Evolutionary conservation across 2,113 vertebrate genomes (phyloP), one percentile per base, ranked within the genome.

Genomic region (Jaculus jaculus): DNA sequence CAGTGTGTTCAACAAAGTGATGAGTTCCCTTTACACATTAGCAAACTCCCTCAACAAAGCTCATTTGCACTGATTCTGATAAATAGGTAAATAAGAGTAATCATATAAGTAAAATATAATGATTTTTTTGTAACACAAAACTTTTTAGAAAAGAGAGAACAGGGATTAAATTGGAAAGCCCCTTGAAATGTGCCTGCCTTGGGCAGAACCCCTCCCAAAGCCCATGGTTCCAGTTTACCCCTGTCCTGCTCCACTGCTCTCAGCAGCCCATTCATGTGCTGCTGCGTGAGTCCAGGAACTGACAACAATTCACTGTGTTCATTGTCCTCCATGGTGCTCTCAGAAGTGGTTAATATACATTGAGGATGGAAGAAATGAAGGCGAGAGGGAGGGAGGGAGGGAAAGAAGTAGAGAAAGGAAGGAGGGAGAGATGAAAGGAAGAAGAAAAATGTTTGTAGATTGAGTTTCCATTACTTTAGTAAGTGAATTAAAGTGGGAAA

Each of bases 221-320:
- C 39, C 42, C 1, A 1, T 5, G 1, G 17, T 24, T 54, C 74
- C 82, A 28, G 47, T 66, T 66, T 66, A 7, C 15, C 54, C 65
- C 69, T 5, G 12, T 51, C 30, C 34, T 37, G 30, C 3, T 20
- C 7, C 11, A 0, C 39, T 26, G 20, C 17, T 15, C 74, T 0
- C 23, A 32, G 34, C 42, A 3, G 23, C 78, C 60, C 60, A 26
- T 23, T 81, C 16, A 28, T 9, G 17, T 4, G 0, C 12, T 21
- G 61, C 13, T 2, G 13, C 24, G 16, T 3, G n/a, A 47, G 60
- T 26, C 26, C 84, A 63, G 37, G 21, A 17, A 3, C 10, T 10
- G 11, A 8, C 5, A 0, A 9, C 20, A 6, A 16, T 15, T 71
- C 15, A 0, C 58, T 24, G 16, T 2, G 3, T 54, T 15, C 54